Evolutionary conservation across 2,113 vertebrate species (phyloP).

Genomic region (Lipotes vexillifer): DNA sequence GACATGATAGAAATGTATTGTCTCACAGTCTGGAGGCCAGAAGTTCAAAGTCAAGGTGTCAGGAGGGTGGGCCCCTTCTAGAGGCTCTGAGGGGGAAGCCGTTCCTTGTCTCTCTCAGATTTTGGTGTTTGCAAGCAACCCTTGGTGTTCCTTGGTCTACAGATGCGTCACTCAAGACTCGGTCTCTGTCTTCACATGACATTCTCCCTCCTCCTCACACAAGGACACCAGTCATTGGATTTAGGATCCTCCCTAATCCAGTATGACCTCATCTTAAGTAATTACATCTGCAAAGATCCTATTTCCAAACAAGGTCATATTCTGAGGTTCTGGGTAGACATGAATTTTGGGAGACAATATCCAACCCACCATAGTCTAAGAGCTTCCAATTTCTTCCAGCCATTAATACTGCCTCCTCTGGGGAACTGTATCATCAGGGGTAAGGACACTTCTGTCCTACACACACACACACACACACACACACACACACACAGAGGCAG

Average conservation of each 20-base stretch:
- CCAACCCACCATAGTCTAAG: not conserved
- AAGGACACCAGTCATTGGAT: not conserved
- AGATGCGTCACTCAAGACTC: not conserved
- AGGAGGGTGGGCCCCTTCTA: too few relatives aligned
- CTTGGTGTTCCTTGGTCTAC: not conserved
- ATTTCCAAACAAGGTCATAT: not conserved
- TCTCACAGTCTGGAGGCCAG: not conserved
- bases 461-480: not conserved
- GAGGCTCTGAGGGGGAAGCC: too few relatives aligned
- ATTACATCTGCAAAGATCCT: not conserved
- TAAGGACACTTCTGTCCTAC: not conserved
- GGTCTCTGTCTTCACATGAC: not conserved
- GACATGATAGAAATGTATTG: fast-evolving
- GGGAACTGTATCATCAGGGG: not conserved
- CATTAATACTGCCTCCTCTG: not conserved
- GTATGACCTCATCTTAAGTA: not conserved
- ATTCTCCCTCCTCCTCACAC: not conserved
- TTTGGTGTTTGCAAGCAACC: too few relatives aligned
- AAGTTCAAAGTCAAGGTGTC: not conserved
- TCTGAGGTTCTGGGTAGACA: not conserved
- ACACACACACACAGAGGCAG: fast-evolving
- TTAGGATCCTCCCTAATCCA: not conserved
- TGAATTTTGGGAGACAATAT: not conserved
- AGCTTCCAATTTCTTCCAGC: not conserved
- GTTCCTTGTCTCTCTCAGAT: not conserved